Base-by-base conservation (phyloP, 2,888 invertebrate genomes). In the Oeneis ivallda region DNA sequence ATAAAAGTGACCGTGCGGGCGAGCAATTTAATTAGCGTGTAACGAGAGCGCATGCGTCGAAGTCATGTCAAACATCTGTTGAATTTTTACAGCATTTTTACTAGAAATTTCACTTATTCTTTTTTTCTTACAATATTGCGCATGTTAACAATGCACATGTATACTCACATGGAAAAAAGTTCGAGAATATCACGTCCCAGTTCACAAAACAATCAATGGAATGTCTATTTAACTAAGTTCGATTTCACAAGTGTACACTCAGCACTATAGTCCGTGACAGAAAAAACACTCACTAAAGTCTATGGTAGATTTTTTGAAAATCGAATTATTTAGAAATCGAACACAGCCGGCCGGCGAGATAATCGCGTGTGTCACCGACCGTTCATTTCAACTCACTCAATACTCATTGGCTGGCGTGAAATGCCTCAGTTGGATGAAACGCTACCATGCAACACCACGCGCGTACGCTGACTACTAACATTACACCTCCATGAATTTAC, bases 371-470 rank as follows among this genome's bases (percentile, higher is more conserved):
- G 70, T 52, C 70, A 67, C 62, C 63, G 64, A 61, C 67, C 64
- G 66, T 49, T 64, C 62, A 64, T 69, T 68, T 66, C 70, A 67
- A 65, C 63, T 73, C 64, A 69, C 70, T 71, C 73, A 71, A 71
- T 72, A 69, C 70, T 71, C 73, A 71, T 71, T 72, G 72, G 70
- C 60, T 62, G 64, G 65, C 62, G 56, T 62, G 64, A 62, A 65
- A 26, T 8, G 70, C 67, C 68, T 66, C 68, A 59, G 61, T 63
- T 59, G 57, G 47, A 39, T 60, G 66, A 65, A 13, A 64, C 64
- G 66, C 62, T 72, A 67, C 68, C 60, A 75, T 72, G 79, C 78
- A 81, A 86, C 79, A 75, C 81, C 78, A 83, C 79, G 85, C 86
- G 85, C 82, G 70, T 81, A 87, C 87, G 84, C 85, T 74, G 82